Base-by-base conservation (phyloP, 2,797 vertebrate genomes). In the Ptychobarbus kaznakovi region DNA sequence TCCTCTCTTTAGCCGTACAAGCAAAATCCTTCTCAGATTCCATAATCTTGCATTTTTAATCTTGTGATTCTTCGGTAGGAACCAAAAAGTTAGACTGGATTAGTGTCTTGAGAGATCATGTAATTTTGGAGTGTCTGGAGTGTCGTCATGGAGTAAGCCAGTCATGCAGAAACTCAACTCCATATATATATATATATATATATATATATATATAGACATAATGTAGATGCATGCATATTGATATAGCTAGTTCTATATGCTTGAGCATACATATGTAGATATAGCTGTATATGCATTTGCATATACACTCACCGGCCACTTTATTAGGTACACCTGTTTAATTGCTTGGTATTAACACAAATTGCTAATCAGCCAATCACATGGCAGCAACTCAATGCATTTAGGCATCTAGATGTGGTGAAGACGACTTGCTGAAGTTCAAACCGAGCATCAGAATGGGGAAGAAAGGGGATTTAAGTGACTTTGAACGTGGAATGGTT, bases 1-100 rank as follows among this genome's bases (percentile, higher is more conserved):
- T 84, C 78, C 70, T 40, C 66, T 81, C 77, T 46, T 53, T n/a
- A 82, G 46, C 51, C 20, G 38, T 69, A 88, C 70, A 44, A 81
- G 68, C 56, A 84, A 85, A 86, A 80, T 82, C 74, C 73, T 72
- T 88, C 77, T 80, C 40, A 72, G 74, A 86, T 86, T 81, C 70
- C 79, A 40, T 86, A 85, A 86, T 88, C 77, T 72, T 77, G 70
- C 46, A 81, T 70, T 70, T 46, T 85, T 84, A 53, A 82, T 86
- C 75, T 66, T 78, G 53, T 16, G 80, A 74, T 66, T 66, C 75
- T 51, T 65, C 20, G 3, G 56, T 51, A 72, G 72, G 18, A 28
- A 58, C 58, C 38, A 20, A 70, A 87, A 73, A 53, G 82, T 86
- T 86, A 70, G 63, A 63, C 68, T 77, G 46, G 76, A 80, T 88